Evolutionary conservation across 2,888 invertebrate genomes (phyloP), one percentile per base, ranked within the genome.

Genomic region (Serrognathus titanus): DNA sequence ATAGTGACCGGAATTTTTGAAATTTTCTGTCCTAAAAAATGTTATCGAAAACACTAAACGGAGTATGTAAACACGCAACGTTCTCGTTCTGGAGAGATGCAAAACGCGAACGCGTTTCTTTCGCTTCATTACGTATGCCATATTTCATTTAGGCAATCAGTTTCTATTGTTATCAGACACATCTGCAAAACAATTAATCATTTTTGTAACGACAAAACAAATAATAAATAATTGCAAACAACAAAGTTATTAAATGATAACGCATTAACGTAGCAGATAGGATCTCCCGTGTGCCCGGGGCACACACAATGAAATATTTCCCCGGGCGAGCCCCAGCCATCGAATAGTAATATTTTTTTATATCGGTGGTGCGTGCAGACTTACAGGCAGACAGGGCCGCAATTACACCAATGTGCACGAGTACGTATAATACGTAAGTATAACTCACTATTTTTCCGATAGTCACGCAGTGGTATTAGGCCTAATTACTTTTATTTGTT

Each of bases 391-490:
- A 74, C 74, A 69, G 64, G 61, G 62, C 67, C 65, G 73, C 74
- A 75, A 74, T 75, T 76, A 75, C 71, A 69, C 70, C 65, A 69
- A 62, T 69, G 69, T 71, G 70, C 73, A 73, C 67, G 71, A 51
- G 53, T 31, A 49, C 11, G 41, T 43, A 48, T 71, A 51, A 50
- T 31, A 49, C 11, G 41, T 43, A 48, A 40, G 47, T 47, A 47
- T 12, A 7, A 24, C 47, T 53, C 16, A 51, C 31, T 38, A 41
- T 41, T 10, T 51, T 31, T 11, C 41, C 63, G 55, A 60, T 57
- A 71, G 75, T 76, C 76, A 75, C 76, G 76, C 72, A 70, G 66
- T 64, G 48, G 66, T 71, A 71, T 71, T 71, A 73, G 66, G 68
- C 66, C 70, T 73, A 75, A 74, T 75, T 75, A 74, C 71, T 69